Percentiles rank a stretch among this genome's conserved stretches.
Conservation (phyloP, 2,113 vertebrate genomes). For the Ibidorhyncha struthersii region DNA sequence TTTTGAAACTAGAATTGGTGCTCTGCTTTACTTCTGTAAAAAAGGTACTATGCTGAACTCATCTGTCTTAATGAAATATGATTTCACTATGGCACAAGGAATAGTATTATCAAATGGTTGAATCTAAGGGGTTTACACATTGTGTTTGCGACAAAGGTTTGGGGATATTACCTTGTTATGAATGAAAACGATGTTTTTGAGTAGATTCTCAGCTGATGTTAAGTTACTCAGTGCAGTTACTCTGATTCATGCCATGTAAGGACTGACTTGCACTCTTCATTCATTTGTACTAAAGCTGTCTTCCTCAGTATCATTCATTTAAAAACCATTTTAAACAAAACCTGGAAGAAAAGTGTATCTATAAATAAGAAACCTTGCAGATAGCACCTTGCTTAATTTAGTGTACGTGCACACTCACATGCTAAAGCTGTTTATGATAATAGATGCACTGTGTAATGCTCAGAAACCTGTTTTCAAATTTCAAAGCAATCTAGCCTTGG, state of each 20-base stretch:
- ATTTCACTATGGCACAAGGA: not conserved
- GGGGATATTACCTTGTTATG: not conserved
- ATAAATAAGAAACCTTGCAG: constrained; percentile 24
- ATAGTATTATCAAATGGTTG: not conserved
- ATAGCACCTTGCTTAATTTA: constrained; percentile 6
- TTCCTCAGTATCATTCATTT: not conserved
- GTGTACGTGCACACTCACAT: not conserved
- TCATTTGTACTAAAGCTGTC: not conserved
- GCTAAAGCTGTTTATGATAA: constrained; percentile 9
- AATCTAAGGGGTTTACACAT: not conserved
- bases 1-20: not conserved
- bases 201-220: not conserved
- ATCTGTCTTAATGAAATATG: not conserved
- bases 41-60: not conserved
- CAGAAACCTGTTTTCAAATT: constrained; percentile 41
- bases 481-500: constrained; percentile 37
- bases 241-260: not conserved
- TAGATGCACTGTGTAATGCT: not conserved
- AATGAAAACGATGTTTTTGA: not conserved
- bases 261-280: not conserved
- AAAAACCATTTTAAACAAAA: not conserved
- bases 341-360: not conserved
- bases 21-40: not conserved
- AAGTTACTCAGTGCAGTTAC: not conserved
- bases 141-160: not conserved